Evolutionary conservation across 92 coral and sea anemone species (phyloP).

Genomic region (Siderastrea radians): DNA sequence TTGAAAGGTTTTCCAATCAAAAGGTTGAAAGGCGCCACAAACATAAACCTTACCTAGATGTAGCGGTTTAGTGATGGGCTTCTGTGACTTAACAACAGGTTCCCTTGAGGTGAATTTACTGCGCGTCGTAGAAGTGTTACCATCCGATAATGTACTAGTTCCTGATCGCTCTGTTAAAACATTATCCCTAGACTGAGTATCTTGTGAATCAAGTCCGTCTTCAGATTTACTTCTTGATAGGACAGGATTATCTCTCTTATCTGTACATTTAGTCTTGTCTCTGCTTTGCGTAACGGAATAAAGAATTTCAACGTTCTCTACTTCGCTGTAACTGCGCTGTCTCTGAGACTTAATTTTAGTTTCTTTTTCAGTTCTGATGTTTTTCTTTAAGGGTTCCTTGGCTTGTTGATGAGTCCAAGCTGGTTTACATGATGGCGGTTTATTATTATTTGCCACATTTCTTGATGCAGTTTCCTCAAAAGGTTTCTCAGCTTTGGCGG

Average conservation of each 20-base stretch:
- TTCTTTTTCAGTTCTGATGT: slow-evolving; percentile 14
- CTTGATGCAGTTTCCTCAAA: slow-evolving; percentile 25
- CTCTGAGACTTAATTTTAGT: slow-evolving; percentile 50
- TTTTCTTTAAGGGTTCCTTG: slow-evolving; percentile 25
- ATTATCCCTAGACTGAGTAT: not conserved
- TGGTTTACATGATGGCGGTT: slow-evolving; percentile 44
- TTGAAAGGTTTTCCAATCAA: not conserved
- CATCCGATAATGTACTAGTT: slow-evolving; percentile 53
- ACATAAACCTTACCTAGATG: slow-evolving; percentile 81
- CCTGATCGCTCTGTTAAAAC: slow-evolving; percentile 42
- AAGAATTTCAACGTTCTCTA: slow-evolving; percentile 72
- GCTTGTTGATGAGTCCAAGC: slow-evolving; percentile 59
- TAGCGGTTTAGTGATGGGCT: slow-evolving; percentile 88
- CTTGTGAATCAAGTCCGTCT: slow-evolving; percentile 48
- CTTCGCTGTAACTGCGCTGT: slow-evolving; percentile 80
- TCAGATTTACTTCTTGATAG: slow-evolving; percentile 51
- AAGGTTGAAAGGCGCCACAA: too few relatives aligned
- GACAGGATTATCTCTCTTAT: slow-evolving; percentile 1
- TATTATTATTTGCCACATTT: slow-evolving; percentile 21
- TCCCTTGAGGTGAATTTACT: slow-evolving; percentile 79
- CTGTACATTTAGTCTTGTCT: slow-evolving; percentile 1
- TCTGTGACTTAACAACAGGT: slow-evolving; percentile 80
- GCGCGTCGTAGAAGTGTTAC: slow-evolving; percentile 58
- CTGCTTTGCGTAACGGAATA: slow-evolving; percentile 32
- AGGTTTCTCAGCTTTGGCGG: slow-evolving; percentile 43